phyloP scores from a whole-genome alignment of 2,888 invertebrate genomes.

The Melolontha melolontha region DNA sequence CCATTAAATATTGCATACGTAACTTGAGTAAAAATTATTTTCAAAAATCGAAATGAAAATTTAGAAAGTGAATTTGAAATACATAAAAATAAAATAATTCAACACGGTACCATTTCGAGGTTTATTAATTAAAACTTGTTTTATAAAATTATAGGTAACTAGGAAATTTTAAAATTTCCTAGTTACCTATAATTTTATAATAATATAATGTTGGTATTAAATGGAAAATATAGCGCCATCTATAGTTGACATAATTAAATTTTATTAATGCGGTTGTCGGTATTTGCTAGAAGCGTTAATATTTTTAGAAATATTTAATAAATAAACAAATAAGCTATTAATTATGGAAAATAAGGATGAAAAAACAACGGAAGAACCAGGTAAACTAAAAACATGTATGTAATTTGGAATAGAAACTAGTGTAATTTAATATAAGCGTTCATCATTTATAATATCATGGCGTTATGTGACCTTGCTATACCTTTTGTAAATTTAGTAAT shows the following conservation, averaged over 20 bases:
- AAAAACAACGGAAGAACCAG: slow-evolving; percentile 7
- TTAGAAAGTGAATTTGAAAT: too few species aligned
- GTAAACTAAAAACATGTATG: not conserved
- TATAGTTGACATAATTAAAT: slow-evolving; percentile 9
- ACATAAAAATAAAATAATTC: too few species aligned
- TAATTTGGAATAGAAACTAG: not conserved
- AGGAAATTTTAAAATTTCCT: too few species aligned
- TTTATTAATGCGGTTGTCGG: slow-evolving; percentile 1
- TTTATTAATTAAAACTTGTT: too few species aligned
- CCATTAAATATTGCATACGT: too few species aligned
- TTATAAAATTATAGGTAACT: too few species aligned
- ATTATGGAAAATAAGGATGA: slow-evolving; percentile 31
- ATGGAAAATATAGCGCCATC: not conserved
- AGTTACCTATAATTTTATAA: too few species aligned
- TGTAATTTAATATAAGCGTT: not conserved
- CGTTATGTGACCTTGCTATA: slow-evolving; percentile 30
- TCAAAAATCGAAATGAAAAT: too few species aligned
- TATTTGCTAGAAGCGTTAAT: not conserved
- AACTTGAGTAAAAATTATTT: too few species aligned
- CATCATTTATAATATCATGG: slow-evolving; percentile 9
- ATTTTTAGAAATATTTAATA: slow-evolving; percentile 7
- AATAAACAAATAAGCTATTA: slow-evolving; percentile 11
- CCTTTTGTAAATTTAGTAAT: slow-evolving; percentile 16
- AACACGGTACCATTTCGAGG: too few species aligned
- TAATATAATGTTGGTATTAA: too few species aligned